Evolutionary conservation across 2,113 vertebrate genomes (phyloP).

Genomic region (Rhegmatorhina hoffmannsi): DNA sequence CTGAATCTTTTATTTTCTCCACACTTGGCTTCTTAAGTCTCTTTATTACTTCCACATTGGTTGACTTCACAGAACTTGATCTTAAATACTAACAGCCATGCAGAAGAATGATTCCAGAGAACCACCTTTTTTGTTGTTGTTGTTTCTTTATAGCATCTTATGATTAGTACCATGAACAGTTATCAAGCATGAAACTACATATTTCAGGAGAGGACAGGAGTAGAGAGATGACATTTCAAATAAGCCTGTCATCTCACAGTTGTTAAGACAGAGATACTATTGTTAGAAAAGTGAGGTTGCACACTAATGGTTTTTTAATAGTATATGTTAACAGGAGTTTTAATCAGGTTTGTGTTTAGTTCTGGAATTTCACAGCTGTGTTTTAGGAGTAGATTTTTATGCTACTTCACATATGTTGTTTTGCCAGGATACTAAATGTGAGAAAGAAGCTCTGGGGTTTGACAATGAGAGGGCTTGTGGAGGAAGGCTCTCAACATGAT

Average conservation of each 20-base stretch:
- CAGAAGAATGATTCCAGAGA: background rate
- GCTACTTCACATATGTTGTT: background rate
- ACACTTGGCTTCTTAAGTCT: background rate
- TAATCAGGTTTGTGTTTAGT: background rate
- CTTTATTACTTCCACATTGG: background rate
- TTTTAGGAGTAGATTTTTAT: background rate
- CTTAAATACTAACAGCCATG: background rate
- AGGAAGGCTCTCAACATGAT: background rate
- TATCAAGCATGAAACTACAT: background rate
- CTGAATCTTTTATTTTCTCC: background rate
- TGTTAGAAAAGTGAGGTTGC: background rate
- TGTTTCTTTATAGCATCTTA: background rate
- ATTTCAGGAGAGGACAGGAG: background rate
- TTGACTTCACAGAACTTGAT: background rate
- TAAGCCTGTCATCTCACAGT: background rate
- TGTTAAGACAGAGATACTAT: background rate
- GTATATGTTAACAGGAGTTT: background rate
- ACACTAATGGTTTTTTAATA: background rate
- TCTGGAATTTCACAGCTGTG: background rate
- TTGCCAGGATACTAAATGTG: background rate
- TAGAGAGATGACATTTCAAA: background rate
- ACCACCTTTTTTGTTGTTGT: background rate
- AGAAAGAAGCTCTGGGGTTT: background rate
- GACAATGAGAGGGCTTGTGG: background rate
- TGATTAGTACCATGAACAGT: background rate